These are phyloP conservation scores for Microchirus variegatus DNA, from an alignment of 2,797 vertebrate genomes.

Conservation along the genomic window DNA sequence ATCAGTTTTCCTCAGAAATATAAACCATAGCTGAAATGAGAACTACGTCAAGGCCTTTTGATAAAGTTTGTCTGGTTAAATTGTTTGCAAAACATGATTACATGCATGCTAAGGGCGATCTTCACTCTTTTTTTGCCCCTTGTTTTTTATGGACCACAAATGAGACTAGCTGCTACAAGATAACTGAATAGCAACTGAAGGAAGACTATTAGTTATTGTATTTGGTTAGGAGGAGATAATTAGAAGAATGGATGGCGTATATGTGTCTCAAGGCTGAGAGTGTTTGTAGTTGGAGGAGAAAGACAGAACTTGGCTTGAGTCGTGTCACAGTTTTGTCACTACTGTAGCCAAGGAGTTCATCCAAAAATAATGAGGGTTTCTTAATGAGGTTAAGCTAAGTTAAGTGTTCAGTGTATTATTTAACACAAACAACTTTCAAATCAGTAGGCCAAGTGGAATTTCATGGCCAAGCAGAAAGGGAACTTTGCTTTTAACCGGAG, in stretches of 20 bases:
- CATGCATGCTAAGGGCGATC: conserved; percentile 1
- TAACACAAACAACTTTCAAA: conserved; percentile 19
- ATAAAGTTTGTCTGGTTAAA: conserved; percentile 11
- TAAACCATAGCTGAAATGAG: conserved; percentile 11
- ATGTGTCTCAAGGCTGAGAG: no score
- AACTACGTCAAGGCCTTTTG: background rate
- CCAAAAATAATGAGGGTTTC: conserved; percentile 83
- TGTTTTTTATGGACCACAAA: background rate
- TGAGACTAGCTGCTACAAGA: conserved; percentile 1
- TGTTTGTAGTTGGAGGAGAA: conserved; percentile 32
- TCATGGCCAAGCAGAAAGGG: no score
- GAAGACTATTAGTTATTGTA: background rate
- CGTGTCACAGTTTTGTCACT: conserved; percentile 64
- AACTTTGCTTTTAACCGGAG: no score
- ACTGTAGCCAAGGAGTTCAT: conserved; percentile 70
- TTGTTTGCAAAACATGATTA: conserved; percentile 25
- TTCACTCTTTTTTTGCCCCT: no score
- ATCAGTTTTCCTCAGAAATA: conserved; percentile 27
- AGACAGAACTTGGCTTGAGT: conserved; percentile 1
- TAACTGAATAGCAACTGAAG: background rate
- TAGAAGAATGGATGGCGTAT: background rate
- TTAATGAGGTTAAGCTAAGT: conserved; percentile 60
- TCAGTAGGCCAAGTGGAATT: background rate
- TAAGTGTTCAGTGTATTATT: conserved; percentile 62
- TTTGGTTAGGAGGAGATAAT: background rate